These are phyloP conservation scores for Sinodicranocentrus sp. DNA, from an alignment of 2,888 invertebrate genomes.

Conservation along the genomic window DNA sequence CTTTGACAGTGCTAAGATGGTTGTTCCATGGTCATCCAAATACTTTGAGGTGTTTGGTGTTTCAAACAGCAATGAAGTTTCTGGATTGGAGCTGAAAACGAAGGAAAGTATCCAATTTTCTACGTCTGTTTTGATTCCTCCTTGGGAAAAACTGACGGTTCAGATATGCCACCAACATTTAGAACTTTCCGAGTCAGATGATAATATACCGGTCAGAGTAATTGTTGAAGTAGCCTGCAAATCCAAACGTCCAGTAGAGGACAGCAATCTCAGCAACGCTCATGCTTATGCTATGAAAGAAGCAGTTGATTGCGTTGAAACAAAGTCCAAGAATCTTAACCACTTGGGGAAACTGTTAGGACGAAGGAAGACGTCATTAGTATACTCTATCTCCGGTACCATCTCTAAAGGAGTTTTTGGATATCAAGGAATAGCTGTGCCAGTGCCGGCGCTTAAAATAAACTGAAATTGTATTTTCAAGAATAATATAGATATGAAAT, in stretches of 20 bases:
- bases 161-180: constrained; percentile 9
- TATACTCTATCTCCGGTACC: background rate
- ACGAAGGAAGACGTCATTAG: background rate
- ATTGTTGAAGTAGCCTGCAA: constrained; percentile 21
- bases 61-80: background rate
- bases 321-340: background rate
- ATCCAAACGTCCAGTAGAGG: background rate
- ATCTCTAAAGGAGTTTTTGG: background rate
- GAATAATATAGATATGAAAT: too few species aligned
- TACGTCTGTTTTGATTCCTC: background rate
- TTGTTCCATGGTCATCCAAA: constrained; percentile 5
- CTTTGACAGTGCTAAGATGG: background rate
- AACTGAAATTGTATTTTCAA: too few species aligned
- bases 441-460: background rate
- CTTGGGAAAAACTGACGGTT: background rate
- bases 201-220: background rate
- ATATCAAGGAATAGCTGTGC: background rate
- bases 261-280: too few species aligned
- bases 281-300: background rate
- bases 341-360: background rate
- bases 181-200: constrained; percentile 1
- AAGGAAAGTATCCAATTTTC: background rate
- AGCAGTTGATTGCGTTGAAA: background rate
- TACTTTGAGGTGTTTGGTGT: constrained; percentile 3
- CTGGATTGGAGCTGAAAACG: background rate